Evolutionary conservation across 2,888 invertebrate genomes (phyloP).

Genomic region (Lasioglossum lativentre): DNA sequence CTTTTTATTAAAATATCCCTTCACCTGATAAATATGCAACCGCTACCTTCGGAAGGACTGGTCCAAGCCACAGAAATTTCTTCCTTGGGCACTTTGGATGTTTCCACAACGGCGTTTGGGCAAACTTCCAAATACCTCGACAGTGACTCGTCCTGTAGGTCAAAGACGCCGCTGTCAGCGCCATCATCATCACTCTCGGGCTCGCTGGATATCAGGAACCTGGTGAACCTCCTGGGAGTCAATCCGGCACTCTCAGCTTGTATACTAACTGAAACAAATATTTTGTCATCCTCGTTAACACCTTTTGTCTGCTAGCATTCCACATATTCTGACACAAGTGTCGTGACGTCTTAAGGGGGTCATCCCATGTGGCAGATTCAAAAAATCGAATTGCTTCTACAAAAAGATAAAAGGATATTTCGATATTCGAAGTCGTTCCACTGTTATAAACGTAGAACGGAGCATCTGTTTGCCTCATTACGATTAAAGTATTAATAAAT

Average conservation of each 20-base stretch:
- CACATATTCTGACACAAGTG: not conserved
- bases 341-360: too few species aligned
- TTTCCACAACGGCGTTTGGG: constrained; percentile 93
- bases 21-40: constrained; percentile 94
- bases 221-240: constrained; percentile 90
- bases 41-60: constrained; percentile 93
- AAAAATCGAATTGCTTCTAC: too few species aligned
- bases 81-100: constrained; percentile 91
- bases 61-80: constrained; percentile 96
- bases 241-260: constrained; percentile 88
- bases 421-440: too few species aligned
- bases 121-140: constrained; percentile 92
- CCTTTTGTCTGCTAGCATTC: not conserved
- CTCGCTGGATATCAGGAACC: constrained; percentile 92
- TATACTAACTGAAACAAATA: constrained; percentile 87
- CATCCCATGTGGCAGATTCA: too few species aligned
- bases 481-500: too few species aligned
- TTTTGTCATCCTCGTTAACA: not conserved
- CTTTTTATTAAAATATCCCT: constrained; percentile 55
- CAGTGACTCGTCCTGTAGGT: constrained; percentile 86
- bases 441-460: too few species aligned
- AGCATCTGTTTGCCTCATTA: too few species aligned
- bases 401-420: too few species aligned
- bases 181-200: constrained; percentile 86
- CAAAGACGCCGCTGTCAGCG: constrained; percentile 79